Evolutionary conservation across 2,113 vertebrate genomes (phyloP).

Genomic region (Eidolon helvum): DNA sequence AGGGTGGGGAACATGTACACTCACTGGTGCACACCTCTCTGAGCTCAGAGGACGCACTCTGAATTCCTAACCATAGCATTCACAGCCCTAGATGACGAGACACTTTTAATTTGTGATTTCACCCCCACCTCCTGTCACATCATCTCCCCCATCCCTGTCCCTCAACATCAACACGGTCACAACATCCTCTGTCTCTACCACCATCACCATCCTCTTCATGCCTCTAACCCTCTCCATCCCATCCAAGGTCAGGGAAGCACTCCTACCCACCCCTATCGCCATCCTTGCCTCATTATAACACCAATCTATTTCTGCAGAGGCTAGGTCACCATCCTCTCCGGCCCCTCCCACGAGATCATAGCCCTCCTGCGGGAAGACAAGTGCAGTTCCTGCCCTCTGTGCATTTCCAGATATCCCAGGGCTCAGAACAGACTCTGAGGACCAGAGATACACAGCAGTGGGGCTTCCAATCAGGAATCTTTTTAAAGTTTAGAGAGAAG

Average conservation of each 20-base stretch:
- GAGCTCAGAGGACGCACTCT: neutral
- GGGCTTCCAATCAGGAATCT: neutral
- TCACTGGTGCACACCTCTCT: neutral
- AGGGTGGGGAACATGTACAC: neutral
- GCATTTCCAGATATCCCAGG: neutral
- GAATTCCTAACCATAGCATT: neutral
- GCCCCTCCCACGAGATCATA: too few species aligned
- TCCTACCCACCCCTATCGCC: neutral
- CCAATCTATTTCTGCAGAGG: neutral
- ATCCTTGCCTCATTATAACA: neutral
- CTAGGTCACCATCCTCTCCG: neutral
- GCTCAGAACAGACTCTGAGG: neutral
- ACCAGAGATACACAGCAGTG: fast-evolving
- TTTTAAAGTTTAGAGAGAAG: neutral
- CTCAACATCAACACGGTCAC: neutral
- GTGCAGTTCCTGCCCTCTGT: neutral
- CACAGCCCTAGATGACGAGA: neutral
- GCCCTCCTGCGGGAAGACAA: neutral
- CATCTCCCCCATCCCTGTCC: neutral
- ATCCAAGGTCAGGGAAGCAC: neutral
- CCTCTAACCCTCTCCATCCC: neutral
- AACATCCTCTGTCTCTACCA: fast-evolving
- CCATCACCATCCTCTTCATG: neutral
- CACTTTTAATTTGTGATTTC: neutral
- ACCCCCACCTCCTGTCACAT: neutral